Evolutionary conservation across 2,888 invertebrate species (phyloP).

Genomic region (Odontocerum albicorne): DNA sequence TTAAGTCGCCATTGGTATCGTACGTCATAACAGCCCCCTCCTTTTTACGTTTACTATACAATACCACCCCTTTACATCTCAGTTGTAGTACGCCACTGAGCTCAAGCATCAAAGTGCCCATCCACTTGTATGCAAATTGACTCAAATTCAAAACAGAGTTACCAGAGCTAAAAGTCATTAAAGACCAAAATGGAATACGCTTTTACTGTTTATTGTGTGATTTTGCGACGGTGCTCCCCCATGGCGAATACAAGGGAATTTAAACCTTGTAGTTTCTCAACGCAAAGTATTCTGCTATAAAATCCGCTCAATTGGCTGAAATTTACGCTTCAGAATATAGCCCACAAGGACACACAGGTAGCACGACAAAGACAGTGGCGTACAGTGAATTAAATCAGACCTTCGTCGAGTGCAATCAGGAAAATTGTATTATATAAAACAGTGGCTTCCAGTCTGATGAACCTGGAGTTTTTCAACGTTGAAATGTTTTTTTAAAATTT

Average conservation of each 20-base stretch:
- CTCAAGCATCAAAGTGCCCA: constrained; percentile 25
- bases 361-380: neutral
- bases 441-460: no score
- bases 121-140: constrained; percentile 29
- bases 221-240: neutral
- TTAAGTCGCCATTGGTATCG: no score
- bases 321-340: neutral
- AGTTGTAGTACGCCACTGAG: constrained; percentile 1
- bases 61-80: neutral
- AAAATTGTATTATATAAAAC: no score
- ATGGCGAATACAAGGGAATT: no score
- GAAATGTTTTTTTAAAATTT: no score
- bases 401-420: no score
- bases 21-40: neutral
- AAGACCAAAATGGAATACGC: no score
- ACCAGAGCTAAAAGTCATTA: no score
- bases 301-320: neutral
- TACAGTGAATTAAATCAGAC: neutral
- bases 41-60: neutral
- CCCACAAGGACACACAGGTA: neutral
- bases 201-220: neutral
- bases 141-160: constrained; percentile 27
- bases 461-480: no score
- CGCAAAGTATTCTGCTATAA: no score
- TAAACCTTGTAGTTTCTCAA: no score